Base-by-base conservation (phyloP, 2,888 invertebrate species). In the Chydorus sphaericus region DNA sequence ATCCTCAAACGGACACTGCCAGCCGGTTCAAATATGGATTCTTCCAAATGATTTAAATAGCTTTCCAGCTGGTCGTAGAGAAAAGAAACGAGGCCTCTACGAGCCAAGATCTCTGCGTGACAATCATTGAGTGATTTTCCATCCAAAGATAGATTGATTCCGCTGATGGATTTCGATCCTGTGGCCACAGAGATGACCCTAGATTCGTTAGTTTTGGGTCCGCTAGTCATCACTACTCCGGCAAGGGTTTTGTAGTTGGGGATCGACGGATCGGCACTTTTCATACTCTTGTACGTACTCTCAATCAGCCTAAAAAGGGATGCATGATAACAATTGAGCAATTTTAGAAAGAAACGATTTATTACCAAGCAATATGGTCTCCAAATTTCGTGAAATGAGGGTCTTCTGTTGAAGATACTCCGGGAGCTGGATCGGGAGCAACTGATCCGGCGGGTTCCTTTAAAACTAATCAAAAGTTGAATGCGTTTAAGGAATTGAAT, bases 211-310 rank as follows among this genome's bases (percentile, higher is more conserved):
- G 65, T 62, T 49, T 73, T 73, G 49, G 72, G 71, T 62, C 81
- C 79, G 48, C 75, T 77, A 2, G 88, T 90, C 78, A 93, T 84
- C 16, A 93, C 92, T 63, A 94, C 83, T 4, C 93, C 94, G 16
- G 94, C 90, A n/a, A 94, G 71, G n/a, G 94, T 93, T 71, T 93
- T 93, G 62, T 91, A 77, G n/a, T n/a, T n/a, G n/a, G n/a, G n/a
- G n/a, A n/a, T n/a, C n/a, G n/a, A n/a, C n/a, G n/a, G n/a, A n/a
- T n/a, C n/a, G n/a, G n/a, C n/a, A n/a, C n/a, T n/a, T n/a, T n/a
- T n/a, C n/a, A n/a, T n/a, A n/a, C n/a, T n/a, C n/a, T n/a, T n/a
- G n/a, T n/a, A n/a, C n/a, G n/a, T n/a, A n/a, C n/a, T n/a, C n/a
- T n/a, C n/a, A n/a, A n/a, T n/a, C n/a, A n/a, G n/a, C n/a, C n/a